These are phyloP conservation scores for Trichechus manatus DNA, from an alignment of 2,113 vertebrate genomes.

Conservation along the genomic window DNA sequence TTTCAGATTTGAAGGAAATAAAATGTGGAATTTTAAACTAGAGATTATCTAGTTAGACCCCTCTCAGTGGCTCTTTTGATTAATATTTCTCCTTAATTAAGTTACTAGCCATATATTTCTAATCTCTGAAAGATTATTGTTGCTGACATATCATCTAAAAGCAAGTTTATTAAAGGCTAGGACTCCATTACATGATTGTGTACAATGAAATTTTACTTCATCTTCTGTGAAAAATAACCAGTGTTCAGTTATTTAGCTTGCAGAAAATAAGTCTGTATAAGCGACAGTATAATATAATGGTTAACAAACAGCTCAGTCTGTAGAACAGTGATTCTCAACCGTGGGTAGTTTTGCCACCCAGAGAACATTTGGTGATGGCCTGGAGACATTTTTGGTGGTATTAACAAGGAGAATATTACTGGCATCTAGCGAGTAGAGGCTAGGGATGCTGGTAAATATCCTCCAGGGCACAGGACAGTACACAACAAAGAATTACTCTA, in stretches of 20 bases:
- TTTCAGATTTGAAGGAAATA: conserved; percentile 47
- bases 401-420: not conserved
- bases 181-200: not conserved
- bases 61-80: not conserved
- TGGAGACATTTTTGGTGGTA: not conserved
- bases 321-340: not conserved
- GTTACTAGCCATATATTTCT: conserved; percentile 19
- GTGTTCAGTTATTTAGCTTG: conserved; percentile 21
- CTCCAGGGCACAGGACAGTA: not conserved
- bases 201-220: not conserved
- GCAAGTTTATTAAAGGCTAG: conserved; percentile 19
- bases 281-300: not conserved
- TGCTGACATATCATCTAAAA: not conserved
- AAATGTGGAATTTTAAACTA: conserved; percentile 52
- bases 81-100: conserved; percentile 33
- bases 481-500: not conserved
- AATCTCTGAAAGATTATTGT: conserved; percentile 38
- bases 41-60: not conserved
- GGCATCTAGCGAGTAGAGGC: not conserved
- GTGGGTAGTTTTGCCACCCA: not conserved
- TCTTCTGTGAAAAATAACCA: not conserved
- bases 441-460: not conserved
- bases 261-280: not conserved
- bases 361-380: not conserved
- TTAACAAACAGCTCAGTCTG: not conserved